Evolutionary conservation across 2,113 vertebrate genomes (phyloP).

Genomic region (Catharus fuscescens): DNA sequence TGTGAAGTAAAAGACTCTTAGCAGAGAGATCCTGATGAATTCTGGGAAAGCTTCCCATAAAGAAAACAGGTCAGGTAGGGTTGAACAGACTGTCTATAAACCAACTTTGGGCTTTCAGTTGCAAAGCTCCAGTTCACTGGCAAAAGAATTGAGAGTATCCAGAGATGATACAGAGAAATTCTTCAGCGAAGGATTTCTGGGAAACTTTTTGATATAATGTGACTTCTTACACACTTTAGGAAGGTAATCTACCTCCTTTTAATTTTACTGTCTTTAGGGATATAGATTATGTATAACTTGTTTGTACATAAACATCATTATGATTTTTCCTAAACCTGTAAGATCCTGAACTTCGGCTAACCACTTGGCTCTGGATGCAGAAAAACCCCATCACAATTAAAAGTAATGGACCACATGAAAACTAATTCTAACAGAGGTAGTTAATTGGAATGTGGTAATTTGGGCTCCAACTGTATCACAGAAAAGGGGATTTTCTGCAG

Average conservation of each 20-base stretch:
- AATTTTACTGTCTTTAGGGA: background rate
- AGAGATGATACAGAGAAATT: background rate
- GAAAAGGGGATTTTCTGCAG: constrained; percentile 40
- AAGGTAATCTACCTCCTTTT: background rate
- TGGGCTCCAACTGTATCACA: background rate
- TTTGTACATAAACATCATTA: background rate
- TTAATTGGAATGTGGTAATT: constrained; percentile 19
- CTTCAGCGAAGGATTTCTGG: background rate
- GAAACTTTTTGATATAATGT: background rate
- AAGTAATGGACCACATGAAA: background rate
- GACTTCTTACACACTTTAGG: background rate
- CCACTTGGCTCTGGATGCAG: background rate
- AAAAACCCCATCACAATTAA: background rate
- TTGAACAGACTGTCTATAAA: background rate
- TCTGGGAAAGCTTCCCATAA: background rate
- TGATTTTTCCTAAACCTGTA: constrained; percentile 31
- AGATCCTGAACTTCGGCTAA: constrained; percentile 12
- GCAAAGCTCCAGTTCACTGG: background rate
- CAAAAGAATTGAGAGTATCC: background rate
- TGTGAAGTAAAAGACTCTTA: background rate
- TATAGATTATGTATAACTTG: background rate
- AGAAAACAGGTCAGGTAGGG: too few species aligned
- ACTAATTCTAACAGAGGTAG: background rate
- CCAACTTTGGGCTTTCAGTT: background rate
- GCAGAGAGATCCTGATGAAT: background rate